Percentiles rank a stretch among this genome's conserved stretches.
Conservation (phyloP, 2,113 vertebrate genomes). For the Carettochelys insculpta region DNA sequence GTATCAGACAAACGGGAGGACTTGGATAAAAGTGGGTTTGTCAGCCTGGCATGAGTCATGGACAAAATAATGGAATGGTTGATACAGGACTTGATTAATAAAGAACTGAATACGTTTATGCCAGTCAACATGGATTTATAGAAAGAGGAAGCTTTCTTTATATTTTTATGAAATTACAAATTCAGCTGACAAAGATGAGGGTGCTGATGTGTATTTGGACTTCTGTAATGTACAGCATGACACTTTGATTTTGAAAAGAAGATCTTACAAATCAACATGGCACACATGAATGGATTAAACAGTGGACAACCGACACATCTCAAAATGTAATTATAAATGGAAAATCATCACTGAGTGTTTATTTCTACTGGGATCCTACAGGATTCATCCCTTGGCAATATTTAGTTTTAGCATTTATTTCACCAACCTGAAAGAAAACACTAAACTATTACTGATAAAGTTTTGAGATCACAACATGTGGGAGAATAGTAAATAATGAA, state of each 20-base stretch:
- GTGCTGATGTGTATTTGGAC: background rate
- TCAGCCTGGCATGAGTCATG: slow-evolving; percentile 5
- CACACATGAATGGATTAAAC: background rate
- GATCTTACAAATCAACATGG: too few relatives aligned
- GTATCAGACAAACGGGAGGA: background rate
- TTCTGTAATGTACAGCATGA: background rate
- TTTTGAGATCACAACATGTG: background rate
- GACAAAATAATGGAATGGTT: background rate
- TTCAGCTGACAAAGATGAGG: background rate
- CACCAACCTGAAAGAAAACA: background rate
- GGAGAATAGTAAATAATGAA: background rate
- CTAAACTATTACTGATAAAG: background rate
- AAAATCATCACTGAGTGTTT: background rate
- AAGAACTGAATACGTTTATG: background rate
- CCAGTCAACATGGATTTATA: background rate
- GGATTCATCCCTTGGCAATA: background rate
- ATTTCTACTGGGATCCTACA: background rate
- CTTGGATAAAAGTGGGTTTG: background rate
- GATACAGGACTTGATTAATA: background rate
- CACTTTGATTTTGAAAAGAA: slow-evolving; percentile 44
- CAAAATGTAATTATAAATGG: background rate
- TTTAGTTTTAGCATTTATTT: background rate
- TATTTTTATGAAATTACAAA: background rate
- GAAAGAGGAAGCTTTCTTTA: background rate
- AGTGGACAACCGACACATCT: background rate